Percentiles rank a stretch among this genome's conserved stretches.
Conservation (phyloP, 2,113 vertebrate genomes). For the Toxotes jaculatrix region DNA sequence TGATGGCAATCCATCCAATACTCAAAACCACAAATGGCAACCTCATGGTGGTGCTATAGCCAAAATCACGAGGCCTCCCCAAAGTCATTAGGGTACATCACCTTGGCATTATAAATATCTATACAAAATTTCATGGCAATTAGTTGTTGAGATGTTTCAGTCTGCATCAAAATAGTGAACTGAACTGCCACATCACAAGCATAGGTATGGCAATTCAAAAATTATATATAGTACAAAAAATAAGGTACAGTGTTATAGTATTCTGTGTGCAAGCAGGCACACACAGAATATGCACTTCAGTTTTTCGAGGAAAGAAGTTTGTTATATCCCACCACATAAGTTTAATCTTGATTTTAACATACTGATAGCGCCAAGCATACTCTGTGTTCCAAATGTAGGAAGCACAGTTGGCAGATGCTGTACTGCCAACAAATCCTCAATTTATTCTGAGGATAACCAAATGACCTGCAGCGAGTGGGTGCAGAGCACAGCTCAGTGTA, state of each 20-base stretch:
- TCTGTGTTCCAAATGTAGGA: not conserved
- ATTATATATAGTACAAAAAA: not conserved
- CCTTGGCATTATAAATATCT: too few relatives aligned
- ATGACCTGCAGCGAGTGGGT: constrained; percentile 7
- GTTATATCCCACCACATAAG: not conserved
- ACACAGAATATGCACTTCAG: not conserved
- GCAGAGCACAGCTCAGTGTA: not conserved
- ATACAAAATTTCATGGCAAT: too few relatives aligned
- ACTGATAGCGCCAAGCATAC: not conserved
- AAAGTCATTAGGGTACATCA: too few relatives aligned
- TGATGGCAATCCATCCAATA: too few relatives aligned
- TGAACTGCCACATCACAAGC: not conserved
- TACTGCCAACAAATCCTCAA: not conserved
- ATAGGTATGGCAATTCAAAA: not conserved
- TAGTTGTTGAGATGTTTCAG: too few relatives aligned
- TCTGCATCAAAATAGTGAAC: not conserved
- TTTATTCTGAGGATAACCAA: constrained; percentile 2
- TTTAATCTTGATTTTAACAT: not conserved
- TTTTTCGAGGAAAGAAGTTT: not conserved
- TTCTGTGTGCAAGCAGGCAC: not conserved
- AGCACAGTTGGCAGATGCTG: not conserved
- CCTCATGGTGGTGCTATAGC: too few relatives aligned
- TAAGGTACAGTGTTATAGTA: not conserved
- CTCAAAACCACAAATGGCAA: not conserved
- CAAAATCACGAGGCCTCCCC: too few relatives aligned